Evolutionary conservation across 2,888 invertebrate species (phyloP), one percentile per base, ranked within the genome.

Genomic region (Creontiades dilutus): DNA sequence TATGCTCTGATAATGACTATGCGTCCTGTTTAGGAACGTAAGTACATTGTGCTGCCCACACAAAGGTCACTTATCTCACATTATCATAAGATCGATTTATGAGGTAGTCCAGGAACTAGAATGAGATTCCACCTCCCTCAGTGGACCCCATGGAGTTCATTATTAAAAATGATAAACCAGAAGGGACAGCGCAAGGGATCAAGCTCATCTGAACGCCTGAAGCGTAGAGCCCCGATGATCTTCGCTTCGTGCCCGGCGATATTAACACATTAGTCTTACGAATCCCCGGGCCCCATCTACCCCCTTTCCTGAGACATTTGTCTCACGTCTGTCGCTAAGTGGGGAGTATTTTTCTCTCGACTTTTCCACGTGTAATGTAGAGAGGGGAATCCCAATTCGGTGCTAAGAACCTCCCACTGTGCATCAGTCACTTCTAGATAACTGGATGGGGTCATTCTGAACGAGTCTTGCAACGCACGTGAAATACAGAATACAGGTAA

Each of bases 181-280:
- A 37, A 37, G 7, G 37, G 52, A 2, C 52, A 1, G 14, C 11
- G 2, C 52, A 13, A 52, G 52, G 11, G 37, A 7, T 7, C 37
- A 37, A 37, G 14, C 52, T 52, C 52, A 52, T 52, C 52, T 52
- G 13, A 52, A 52, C 5, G 14, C 52, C 16, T 2, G 16, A 12
- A 52, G 16, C 52, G 52, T 52, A 52, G 13, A 13, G 52, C n/a
- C 16, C 19, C 61, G 19, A 61, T 61, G 61, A 61, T 61, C n/a
- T 9, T 57, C 57, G 14, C 61, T 61, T 61, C 19, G 19, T 9
- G 61, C 13, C 61, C 0, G n/a, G 61, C n/a, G 14, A 61, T 61
- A 61, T 61, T 61, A 61, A 61, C 61, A 61, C 61, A 61, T 61
- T 61, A 19, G 61, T 61, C 61, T 61, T 52, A 52, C 5, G 52